Percentiles rank a stretch among this genome's conserved stretches.
Evolutionary conservation across 1,140 invertebrate genomes (phyloP).

Genomic region (Panagrolaimus sp.): DNA sequence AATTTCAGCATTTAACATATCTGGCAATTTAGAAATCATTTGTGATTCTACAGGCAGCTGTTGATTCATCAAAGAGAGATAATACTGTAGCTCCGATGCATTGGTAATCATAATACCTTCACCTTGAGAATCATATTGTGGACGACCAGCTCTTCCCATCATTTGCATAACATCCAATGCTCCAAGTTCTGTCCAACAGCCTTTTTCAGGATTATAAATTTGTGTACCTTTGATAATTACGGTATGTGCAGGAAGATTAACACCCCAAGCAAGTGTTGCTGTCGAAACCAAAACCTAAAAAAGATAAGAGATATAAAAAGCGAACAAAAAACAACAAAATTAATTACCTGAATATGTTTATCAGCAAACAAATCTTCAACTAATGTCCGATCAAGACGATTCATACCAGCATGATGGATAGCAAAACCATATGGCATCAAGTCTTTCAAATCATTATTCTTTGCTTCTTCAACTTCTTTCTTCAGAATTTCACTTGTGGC

Average conservation of each 20-base stretch:
- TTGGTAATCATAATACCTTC: slow-evolving; percentile 98
- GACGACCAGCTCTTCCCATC: slow-evolving; percentile 91
- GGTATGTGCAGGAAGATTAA: slow-evolving; percentile 96
- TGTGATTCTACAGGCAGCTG: slow-evolving; percentile 71
- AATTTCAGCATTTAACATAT: slow-evolving; percentile 95
- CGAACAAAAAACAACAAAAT: background rate
- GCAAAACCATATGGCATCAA: slow-evolving; percentile 96
- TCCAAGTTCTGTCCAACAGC: slow-evolving; percentile 92
- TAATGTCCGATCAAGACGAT: slow-evolving; percentile 86
- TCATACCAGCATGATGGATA: slow-evolving; percentile 99
- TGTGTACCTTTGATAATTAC: slow-evolving; percentile 98
- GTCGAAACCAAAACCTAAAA: slow-evolving; percentile 85
- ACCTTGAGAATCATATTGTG: slow-evolving; percentile 96
- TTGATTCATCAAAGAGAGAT: slow-evolving; percentile 92
- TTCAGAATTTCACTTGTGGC: slow-evolving; percentile 92
- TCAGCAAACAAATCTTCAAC: slow-evolving; percentile 99
- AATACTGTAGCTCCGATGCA: slow-evolving; percentile 95
- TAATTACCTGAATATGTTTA: slow-evolving; percentile 76
- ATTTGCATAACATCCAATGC: slow-evolving; percentile 94
- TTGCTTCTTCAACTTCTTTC: slow-evolving; percentile 82
- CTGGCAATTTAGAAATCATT: slow-evolving; percentile 71
- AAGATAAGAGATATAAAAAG: slow-evolving; percentile 15
- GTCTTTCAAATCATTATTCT: slow-evolving; percentile 90
- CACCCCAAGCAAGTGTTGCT: slow-evolving; percentile 97
- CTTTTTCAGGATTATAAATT: slow-evolving; percentile 96